These are phyloP conservation scores for Julus scandinavius DNA, from an alignment of 2,888 invertebrate genomes.

Conservation along the genomic window DNA sequence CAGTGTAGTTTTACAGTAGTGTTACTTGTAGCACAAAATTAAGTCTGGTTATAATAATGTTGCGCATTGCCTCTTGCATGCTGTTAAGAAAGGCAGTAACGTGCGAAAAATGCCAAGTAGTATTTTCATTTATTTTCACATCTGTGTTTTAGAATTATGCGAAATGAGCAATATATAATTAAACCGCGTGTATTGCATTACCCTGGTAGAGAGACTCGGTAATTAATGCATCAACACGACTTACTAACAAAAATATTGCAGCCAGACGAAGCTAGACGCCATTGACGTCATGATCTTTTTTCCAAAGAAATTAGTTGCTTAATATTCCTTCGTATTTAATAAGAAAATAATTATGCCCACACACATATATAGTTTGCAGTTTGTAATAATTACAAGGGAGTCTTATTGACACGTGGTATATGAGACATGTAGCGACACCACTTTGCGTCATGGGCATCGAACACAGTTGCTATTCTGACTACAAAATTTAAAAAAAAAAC, in stretches of 20 bases:
- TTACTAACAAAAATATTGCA: background rate
- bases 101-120: background rate
- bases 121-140: background rate
- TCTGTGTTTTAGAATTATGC: background rate
- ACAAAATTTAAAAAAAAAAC: no score
- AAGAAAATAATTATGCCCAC: background rate
- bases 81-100: background rate
- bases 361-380: background rate
- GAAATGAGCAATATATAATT: background rate
- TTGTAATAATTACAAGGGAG: no score
- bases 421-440: no score
- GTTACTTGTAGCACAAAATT: background rate
- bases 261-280: background rate
- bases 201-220: background rate
- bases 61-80: background rate
- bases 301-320: background rate
- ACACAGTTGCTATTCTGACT: no score
- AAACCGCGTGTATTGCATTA: background rate
- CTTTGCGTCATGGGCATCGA: no score
- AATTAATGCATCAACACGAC: background rate
- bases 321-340: background rate
- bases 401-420: no score
- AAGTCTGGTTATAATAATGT: background rate
- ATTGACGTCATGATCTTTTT: background rate
- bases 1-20: no score